Conservation (phyloP, 2,888 invertebrate species). For the Scrobipalpa costella region DNA sequence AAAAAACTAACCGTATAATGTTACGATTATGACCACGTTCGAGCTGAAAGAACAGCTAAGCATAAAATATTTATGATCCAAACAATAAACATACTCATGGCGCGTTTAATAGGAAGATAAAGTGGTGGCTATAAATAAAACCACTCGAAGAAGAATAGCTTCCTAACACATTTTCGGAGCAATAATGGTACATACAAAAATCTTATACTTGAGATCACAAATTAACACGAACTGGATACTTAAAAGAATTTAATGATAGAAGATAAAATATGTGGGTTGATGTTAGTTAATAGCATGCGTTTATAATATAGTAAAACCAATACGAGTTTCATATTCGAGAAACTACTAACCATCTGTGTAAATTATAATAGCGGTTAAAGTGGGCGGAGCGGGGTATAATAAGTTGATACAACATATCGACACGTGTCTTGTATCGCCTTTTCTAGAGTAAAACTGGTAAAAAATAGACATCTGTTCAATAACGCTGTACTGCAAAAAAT, state of each 20-base stretch:
- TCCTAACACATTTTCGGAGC: constrained; percentile 1
- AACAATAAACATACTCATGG: constrained; percentile 25
- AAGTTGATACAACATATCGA: constrained; percentile 21
- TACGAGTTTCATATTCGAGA: constrained; percentile 10
- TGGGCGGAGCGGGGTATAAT: constrained; percentile 22
- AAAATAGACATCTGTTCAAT: constrained; percentile 21
- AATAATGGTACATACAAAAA: not conserved
- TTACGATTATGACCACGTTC: constrained; percentile 11
- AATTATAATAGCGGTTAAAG: constrained; percentile 23
- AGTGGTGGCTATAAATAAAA: constrained; percentile 21
- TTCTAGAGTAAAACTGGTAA: not conserved
- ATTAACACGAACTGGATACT: not conserved
- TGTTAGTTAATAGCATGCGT: constrained; percentile 1
- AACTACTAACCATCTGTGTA: constrained; percentile 24
- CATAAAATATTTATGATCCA: constrained; percentile 26
- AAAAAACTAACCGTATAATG: constrained; percentile 14
- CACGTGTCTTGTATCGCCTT: constrained; percentile 23
- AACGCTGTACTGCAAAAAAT: constrained; percentile 5
- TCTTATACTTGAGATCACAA: not conserved
- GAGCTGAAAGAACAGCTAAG: constrained; percentile 6
- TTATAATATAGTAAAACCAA: constrained; percentile 6
- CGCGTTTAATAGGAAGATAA: constrained; percentile 21
- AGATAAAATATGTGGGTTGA: not conserved
- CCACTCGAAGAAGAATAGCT: constrained; percentile 1
- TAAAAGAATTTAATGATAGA: not conserved